Evolutionary conservation across 2,888 invertebrate genomes (phyloP).

Genomic region (Phengaris arion): DNA sequence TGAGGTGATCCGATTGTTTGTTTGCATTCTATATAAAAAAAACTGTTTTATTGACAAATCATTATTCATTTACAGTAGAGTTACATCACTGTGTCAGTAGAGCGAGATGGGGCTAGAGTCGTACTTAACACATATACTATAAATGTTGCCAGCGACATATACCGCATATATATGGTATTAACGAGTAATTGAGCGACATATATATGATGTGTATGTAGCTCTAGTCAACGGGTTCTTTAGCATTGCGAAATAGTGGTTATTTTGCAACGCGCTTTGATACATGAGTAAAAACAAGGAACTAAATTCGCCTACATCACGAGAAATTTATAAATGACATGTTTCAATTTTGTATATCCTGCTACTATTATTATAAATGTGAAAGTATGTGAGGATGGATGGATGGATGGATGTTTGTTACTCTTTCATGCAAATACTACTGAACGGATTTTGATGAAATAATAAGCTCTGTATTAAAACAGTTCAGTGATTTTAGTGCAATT

Average conservation of each 20-base stretch:
- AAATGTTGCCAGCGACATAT: conserved; percentile 1
- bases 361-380: too few relatives aligned
- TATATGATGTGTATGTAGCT: conserved; percentile 11
- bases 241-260: conserved; percentile 17
- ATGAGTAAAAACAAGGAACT: neutral
- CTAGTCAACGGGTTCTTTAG: conserved; percentile 7
- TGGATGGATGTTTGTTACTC: too few relatives aligned
- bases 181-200: conserved; percentile 1
- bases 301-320: neutral
- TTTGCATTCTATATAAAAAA: neutral
- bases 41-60: neutral
- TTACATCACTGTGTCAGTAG: neutral
- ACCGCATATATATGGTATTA: conserved; percentile 11
- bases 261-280: neutral
- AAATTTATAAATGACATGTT: too few relatives aligned
- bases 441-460: too few relatives aligned
- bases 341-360: too few relatives aligned
- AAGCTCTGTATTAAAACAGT: too few relatives aligned
- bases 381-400: too few relatives aligned
- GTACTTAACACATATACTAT: neutral
- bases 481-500: too few relatives aligned
- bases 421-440: too few relatives aligned
- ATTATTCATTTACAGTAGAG: neutral
- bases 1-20: too few relatives aligned
- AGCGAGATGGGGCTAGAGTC: neutral